Conservation (phyloP, 2,113 vertebrate genomes). For the Bambusicola thoracicus region DNA sequence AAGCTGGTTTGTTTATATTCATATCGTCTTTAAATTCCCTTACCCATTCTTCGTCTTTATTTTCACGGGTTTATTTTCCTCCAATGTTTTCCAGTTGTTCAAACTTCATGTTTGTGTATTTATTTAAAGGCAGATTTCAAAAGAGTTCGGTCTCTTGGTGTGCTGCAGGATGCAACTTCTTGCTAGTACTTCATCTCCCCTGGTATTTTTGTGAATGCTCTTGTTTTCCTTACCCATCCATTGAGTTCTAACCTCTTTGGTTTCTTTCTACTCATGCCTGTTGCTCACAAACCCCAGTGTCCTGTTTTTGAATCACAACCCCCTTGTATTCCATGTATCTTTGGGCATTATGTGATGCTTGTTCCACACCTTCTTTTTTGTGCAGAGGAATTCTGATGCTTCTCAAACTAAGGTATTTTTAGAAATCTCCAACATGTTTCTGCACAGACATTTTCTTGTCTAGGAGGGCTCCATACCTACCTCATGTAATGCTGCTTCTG, state of each 20-base stretch:
- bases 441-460: background rate
- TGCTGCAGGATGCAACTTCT: conserved; percentile 56
- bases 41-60: conserved; percentile 50
- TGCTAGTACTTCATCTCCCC: conserved; percentile 44
- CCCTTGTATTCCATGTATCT: background rate
- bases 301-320: conserved; percentile 22
- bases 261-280: background rate
- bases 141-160: conserved; percentile 41
- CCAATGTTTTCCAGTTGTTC: conserved; percentile 56
- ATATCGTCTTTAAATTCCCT: conserved; percentile 49
- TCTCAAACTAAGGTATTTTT: background rate
- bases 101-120: conserved; percentile 59
- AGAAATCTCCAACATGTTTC: background rate
- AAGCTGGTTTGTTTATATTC: conserved; percentile 55
- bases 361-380: background rate
- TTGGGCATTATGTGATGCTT: conserved; percentile 28
- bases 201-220: background rate
- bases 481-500: fast-evolving
- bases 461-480: background rate
- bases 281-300: conserved; percentile 9
- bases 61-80: conserved; percentile 65
- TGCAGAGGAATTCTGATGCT: background rate
- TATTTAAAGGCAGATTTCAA: conserved; percentile 63
- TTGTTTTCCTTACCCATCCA: conserved; percentile 42
- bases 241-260: background rate